Evolutionary conservation across 1,140 invertebrate genomes (phyloP).

Genomic region (Odontomachus brunneus): DNA sequence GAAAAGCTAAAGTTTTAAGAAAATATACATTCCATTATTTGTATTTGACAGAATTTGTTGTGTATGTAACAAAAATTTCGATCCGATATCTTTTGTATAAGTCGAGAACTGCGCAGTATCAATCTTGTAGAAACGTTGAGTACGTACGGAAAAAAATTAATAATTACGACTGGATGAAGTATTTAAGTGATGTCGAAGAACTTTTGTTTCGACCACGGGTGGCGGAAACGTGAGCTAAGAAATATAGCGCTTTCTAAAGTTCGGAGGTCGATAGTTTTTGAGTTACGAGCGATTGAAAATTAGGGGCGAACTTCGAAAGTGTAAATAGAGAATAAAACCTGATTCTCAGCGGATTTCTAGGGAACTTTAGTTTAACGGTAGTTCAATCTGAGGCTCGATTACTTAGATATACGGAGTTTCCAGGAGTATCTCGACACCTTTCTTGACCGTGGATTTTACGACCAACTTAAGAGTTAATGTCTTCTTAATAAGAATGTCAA

Average conservation of each 20-base stretch:
- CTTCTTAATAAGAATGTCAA: slow-evolving; percentile 1
- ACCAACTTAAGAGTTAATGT: slow-evolving; percentile 19
- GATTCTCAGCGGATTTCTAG: slow-evolving; percentile 41
- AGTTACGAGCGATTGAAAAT: slow-evolving; percentile 53
- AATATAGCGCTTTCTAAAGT: slow-evolving; percentile 55
- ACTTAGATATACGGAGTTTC: slow-evolving; percentile 29
- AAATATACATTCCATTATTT: too few species aligned
- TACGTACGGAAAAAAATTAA: neutral
- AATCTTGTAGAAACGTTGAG: neutral
- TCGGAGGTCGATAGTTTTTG: slow-evolving; percentile 42
- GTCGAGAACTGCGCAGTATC: neutral
- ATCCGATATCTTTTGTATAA: neutral
- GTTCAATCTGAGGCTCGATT: slow-evolving; percentile 46
- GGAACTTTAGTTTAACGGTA: slow-evolving; percentile 50
- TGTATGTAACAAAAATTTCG: too few species aligned
- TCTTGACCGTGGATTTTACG: neutral
- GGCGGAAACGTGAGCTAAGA: slow-evolving; percentile 14
- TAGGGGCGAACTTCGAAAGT: slow-evolving; percentile 44
- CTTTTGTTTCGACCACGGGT: slow-evolving; percentile 21
- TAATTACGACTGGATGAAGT: neutral
- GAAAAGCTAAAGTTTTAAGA: too few species aligned
- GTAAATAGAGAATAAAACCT: slow-evolving; percentile 53
- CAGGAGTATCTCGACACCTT: slow-evolving; percentile 25
- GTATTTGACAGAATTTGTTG: too few species aligned
- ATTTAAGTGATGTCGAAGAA: slow-evolving; percentile 3